Percentiles rank a stretch among this genome's conserved stretches.
Conservation (phyloP, 2,888 invertebrate species). For the Brachyopa scutellaris region DNA sequence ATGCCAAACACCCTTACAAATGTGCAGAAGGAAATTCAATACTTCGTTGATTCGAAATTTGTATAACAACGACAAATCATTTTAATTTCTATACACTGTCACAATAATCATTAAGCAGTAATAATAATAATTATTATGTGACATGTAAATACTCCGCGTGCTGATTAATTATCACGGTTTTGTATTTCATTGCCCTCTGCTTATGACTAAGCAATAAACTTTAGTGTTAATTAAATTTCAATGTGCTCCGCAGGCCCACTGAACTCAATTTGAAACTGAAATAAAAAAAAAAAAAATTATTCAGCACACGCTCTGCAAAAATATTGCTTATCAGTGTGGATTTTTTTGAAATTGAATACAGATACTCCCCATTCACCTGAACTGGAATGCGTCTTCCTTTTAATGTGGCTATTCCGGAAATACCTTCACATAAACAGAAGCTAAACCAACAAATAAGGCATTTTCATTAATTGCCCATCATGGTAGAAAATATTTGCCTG, state of each 20-base stretch:
- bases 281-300: constrained; percentile 3
- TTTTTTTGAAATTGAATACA: constrained; percentile 27
- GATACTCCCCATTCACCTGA: constrained; percentile 3
- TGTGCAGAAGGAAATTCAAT: too few species aligned
- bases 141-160: constrained; percentile 35
- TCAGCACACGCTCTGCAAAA: constrained; percentile 3
- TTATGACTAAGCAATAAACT: constrained; percentile 53
- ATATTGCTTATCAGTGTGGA: constrained; percentile 12
- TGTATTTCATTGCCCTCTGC: constrained; percentile 25
- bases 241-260: constrained; percentile 55
- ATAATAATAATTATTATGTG: not conserved
- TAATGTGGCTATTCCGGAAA: constrained; percentile 27
- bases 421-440: constrained; percentile 18
- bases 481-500: constrained; percentile 48
- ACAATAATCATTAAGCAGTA: not conserved
- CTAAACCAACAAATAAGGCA: constrained; percentile 36
- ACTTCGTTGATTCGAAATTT: not conserved
- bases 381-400: constrained; percentile 28
- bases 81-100: not conserved
- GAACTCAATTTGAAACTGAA: constrained; percentile 39
- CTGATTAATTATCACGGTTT: constrained; percentile 41
- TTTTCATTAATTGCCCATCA: constrained; percentile 49
- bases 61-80: not conserved
- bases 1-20: too few species aligned
- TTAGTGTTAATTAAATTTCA: constrained; percentile 51